These are phyloP conservation scores for Drosophila orena DNA, from an alignment of 1,140 invertebrate species.

Conservation along the genomic window DNA sequence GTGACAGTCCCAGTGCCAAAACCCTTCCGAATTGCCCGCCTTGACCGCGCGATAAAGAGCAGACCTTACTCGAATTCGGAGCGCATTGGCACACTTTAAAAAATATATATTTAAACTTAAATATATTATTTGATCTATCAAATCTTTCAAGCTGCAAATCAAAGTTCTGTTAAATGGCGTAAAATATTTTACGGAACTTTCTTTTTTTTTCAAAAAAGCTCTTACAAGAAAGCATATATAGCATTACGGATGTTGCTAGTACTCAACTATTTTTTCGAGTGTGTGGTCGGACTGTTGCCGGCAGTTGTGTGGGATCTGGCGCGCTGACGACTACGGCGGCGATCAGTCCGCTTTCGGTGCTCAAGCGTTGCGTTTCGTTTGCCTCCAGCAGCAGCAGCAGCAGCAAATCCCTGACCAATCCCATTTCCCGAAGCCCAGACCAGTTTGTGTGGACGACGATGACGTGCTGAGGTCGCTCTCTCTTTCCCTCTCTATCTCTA, in stretches of 20 bases:
- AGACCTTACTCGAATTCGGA: constrained; percentile 37
- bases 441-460: constrained; percentile 67
- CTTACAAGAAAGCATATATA: too few relatives aligned
- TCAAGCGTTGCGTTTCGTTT: constrained; percentile 61
- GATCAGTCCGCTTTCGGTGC: constrained; percentile 76
- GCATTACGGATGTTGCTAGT: neutral
- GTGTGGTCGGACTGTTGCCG: constrained; percentile 26
- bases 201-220: too few relatives aligned
- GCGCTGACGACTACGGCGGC: constrained; percentile 16
- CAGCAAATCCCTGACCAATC: constrained; percentile 36
- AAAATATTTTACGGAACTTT: too few relatives aligned
- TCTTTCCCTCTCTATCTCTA: constrained; percentile 9
- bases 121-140: too few relatives aligned
- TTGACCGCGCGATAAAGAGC: constrained; percentile 65
- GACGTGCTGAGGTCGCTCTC: constrained; percentile 56
- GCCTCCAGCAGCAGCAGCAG: constrained; percentile 51
- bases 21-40: constrained; percentile 52
- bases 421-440: constrained; percentile 47
- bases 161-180: too few relatives aligned
- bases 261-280: neutral
- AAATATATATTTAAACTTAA: constrained; percentile 4
- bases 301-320: constrained; percentile 40
- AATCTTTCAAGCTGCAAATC: too few relatives aligned
- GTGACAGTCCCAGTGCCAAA: constrained; percentile 21
- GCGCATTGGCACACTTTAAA: constrained; percentile 18